Percentiles rank a stretch among this genome's conserved stretches.
These are phyloP conservation scores for Pyralis farinalis DNA, from an alignment of 2,888 invertebrate genomes.

Conservation along the genomic window DNA sequence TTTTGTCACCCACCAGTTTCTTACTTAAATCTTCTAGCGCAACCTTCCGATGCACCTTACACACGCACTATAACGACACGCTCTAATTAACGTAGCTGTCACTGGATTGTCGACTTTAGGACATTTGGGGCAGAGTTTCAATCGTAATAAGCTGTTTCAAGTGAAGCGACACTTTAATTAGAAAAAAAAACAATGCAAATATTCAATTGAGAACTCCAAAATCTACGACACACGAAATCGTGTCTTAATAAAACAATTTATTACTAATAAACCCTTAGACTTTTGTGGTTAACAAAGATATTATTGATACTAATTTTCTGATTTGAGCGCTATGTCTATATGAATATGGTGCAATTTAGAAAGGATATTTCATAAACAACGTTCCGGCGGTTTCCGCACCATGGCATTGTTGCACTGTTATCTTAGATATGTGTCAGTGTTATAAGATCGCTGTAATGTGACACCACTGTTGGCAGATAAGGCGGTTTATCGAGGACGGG, in stretches of 20 bases:
- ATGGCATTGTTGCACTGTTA: slow-evolving; percentile 57
- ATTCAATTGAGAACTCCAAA: slow-evolving; percentile 41
- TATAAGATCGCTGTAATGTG: slow-evolving; percentile 33
- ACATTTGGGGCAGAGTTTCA: slow-evolving; percentile 18
- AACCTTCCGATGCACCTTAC: slow-evolving; percentile 43
- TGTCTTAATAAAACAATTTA: slow-evolving; percentile 26
- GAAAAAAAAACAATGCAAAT: slow-evolving; percentile 34
- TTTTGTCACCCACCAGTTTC: slow-evolving; percentile 14
- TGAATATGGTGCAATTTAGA: slow-evolving; percentile 24
- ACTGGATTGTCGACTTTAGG: slow-evolving; percentile 22
- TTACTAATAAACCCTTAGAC: neutral
- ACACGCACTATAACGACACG: slow-evolving; percentile 38
- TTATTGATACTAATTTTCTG: neutral
- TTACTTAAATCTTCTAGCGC: slow-evolving; percentile 25
- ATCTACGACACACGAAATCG: slow-evolving; percentile 37
- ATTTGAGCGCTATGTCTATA: slow-evolving; percentile 19
- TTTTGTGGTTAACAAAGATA: slow-evolving; percentile 1
- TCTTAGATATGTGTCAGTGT: slow-evolving; percentile 57
- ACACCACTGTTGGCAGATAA: slow-evolving; percentile 11
- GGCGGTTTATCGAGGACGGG: slow-evolving; percentile 13
- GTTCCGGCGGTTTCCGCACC: slow-evolving; percentile 46
- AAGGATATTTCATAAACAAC: slow-evolving; percentile 16
- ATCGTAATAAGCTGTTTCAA: slow-evolving; percentile 16
- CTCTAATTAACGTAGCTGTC: slow-evolving; percentile 33
- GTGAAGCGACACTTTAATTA: slow-evolving; percentile 36